These are phyloP conservation scores for Drosophila paramelanica DNA, from an alignment of 2,888 invertebrate species.

Conservation along the genomic window DNA sequence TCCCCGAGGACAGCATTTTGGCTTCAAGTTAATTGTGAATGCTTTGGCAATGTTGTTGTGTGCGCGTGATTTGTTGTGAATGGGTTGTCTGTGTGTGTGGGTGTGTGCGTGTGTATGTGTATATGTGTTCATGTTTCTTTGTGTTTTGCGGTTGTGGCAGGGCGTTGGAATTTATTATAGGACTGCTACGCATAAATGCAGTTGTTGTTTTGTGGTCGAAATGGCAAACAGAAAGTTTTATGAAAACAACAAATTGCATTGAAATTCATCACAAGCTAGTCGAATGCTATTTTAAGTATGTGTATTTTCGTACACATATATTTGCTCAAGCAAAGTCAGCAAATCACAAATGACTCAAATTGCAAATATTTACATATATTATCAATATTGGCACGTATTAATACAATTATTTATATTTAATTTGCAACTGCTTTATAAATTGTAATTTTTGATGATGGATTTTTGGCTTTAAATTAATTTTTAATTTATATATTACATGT, in stretches of 20 bases:
- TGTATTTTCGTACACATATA: neutral
- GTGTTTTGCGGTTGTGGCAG: conserved; percentile 51
- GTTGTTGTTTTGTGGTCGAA: conserved; percentile 42
- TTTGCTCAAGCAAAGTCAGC: conserved; percentile 12
- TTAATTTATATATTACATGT: neutral
- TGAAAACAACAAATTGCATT: conserved; percentile 13
- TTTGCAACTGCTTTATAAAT: neutral
- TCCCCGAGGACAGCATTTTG: conserved; percentile 72
- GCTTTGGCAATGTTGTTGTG: conserved; percentile 34
- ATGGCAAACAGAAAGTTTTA: conserved; percentile 24
- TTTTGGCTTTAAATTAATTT: neutral
- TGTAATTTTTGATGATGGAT: neutral
- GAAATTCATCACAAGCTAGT: conserved; percentile 1
- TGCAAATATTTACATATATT: neutral
- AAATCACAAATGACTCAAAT: conserved; percentile 1
- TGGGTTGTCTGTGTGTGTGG: conserved; percentile 44
- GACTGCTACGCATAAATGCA: conserved; percentile 34
- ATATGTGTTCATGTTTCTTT: conserved; percentile 11
- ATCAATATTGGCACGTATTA: conserved; percentile 10
- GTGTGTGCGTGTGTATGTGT: conserved; percentile 5
- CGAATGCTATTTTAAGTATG: neutral
- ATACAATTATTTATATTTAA: conserved; percentile 3
- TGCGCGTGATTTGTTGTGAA: conserved; percentile 74
- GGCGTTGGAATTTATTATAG: conserved; percentile 55
- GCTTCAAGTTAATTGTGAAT: conserved; percentile 77